phyloP scores from a whole-genome alignment of 1,140 invertebrate genomes.

The Drosophila bipectinata region DNA sequence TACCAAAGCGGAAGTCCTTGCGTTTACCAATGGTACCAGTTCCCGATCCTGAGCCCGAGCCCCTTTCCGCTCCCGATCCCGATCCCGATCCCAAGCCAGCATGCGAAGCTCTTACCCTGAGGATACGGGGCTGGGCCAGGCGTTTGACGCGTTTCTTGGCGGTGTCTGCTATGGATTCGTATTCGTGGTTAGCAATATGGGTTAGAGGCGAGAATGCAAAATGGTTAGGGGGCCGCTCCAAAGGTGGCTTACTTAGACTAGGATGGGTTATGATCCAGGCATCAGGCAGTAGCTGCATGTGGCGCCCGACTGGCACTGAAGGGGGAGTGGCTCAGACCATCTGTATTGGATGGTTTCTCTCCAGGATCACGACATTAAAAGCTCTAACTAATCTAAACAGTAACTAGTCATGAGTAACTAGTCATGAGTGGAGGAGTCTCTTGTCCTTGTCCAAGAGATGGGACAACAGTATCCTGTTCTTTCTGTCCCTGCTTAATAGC shows the following conservation, averaged over 20 bases:
- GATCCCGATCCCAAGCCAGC: conserved; percentile 61
- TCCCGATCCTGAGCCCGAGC: conserved; percentile 19
- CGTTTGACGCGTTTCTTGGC: conserved; percentile 73
- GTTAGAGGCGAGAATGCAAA: conserved; percentile 29
- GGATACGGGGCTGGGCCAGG: conserved; percentile 82
- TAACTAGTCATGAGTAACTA: too few species aligned
- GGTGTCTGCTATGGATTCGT: conserved; percentile 39
- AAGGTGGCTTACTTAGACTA: not conserved
- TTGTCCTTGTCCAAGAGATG: too few species aligned
- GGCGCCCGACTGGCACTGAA: conserved; percentile 6
- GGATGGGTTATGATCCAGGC: not conserved
- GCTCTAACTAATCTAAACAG: not conserved
- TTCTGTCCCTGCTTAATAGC: not conserved
- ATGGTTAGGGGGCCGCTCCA: conserved; percentile 14
- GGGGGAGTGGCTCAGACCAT: not conserved
- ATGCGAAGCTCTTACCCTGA: conserved; percentile 79
- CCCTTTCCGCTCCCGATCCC: conserved; percentile 40
- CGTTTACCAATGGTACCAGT: conserved; percentile 58
- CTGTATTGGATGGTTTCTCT: not conserved
- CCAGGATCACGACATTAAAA: not conserved
- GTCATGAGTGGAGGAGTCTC: too few species aligned
- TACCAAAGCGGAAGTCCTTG: conserved; percentile 86
- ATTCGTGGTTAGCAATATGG: conserved; percentile 27
- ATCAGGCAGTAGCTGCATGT: not conserved
- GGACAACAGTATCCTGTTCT: too few species aligned